phyloP scores from a whole-genome alignment of 2,797 vertebrate species.

The Toxotes lorentzi region DNA sequence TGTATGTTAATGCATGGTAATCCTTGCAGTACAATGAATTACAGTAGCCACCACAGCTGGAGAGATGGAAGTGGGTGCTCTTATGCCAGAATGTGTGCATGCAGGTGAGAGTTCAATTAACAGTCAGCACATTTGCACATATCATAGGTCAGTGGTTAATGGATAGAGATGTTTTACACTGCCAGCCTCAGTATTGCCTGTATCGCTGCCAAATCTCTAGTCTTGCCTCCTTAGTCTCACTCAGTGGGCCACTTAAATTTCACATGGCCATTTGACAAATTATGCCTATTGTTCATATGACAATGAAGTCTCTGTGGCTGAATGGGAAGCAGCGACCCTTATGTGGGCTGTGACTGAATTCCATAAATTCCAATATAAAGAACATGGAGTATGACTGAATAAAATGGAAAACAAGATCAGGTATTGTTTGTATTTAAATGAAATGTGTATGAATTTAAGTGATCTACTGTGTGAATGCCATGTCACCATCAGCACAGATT shows the following conservation, averaged over 20 bases:
- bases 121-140: constrained; percentile 18
- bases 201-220: constrained; percentile 23
- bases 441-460: not conserved
- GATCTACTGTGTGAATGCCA: not conserved
- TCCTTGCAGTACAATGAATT: constrained; percentile 5
- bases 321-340: constrained; percentile 44
- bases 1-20: constrained; percentile 2
- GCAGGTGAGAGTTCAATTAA: constrained; percentile 32
- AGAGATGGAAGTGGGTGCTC: not conserved
- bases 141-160: constrained; percentile 28
- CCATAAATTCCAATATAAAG: constrained; percentile 67
- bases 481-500: not conserved
- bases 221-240: constrained; percentile 29
- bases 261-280: constrained; percentile 68
- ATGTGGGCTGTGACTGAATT: constrained; percentile 54
- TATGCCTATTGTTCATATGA: constrained; percentile 68
- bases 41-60: not conserved
- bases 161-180: constrained; percentile 30
- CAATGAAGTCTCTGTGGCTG: constrained; percentile 75
- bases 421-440: constrained; percentile 14
- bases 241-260: constrained; percentile 60
- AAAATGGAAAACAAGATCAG: constrained; percentile 7
- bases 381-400: constrained; percentile 24
- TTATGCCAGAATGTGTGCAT: not conserved
- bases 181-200: constrained; percentile 11